Evolutionary conservation across 2,888 invertebrate genomes (phyloP).

Genomic region (Lordiphosa fenestrarum): DNA sequence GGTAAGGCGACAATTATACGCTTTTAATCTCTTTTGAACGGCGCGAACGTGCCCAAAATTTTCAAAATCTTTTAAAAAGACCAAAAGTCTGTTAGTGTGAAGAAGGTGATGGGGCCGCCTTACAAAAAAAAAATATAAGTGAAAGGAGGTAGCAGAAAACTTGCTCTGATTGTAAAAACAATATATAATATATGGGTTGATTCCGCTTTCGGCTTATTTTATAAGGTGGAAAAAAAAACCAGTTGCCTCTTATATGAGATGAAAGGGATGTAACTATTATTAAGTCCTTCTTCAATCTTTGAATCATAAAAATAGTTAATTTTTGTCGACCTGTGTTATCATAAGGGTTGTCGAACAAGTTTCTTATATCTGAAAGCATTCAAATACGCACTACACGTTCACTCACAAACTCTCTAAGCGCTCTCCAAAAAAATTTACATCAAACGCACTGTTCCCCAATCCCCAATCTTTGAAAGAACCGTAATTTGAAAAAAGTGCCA

Average conservation of each 20-base stretch:
- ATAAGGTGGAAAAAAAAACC: neutral
- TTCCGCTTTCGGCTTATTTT: constrained; percentile 1
- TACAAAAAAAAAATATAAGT: constrained; percentile 6
- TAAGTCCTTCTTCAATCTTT: too few species aligned
- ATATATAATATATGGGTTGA: constrained; percentile 1
- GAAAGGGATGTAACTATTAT: neutral
- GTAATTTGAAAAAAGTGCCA: too few species aligned
- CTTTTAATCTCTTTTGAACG: constrained; percentile 75
- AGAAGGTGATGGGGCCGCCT: constrained; percentile 16
- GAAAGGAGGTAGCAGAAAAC: constrained; percentile 1
- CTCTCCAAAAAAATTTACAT: too few species aligned
- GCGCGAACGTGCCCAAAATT: constrained; percentile 74
- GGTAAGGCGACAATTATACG: constrained; percentile 75
- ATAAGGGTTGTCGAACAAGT: too few species aligned
- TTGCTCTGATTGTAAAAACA: neutral
- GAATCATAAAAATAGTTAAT: too few species aligned
- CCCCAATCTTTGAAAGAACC: too few species aligned
- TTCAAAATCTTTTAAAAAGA: constrained; percentile 59
- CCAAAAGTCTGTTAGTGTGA: constrained; percentile 19
- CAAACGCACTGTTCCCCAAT: too few species aligned
- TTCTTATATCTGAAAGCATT: too few species aligned
- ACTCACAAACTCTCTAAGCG: too few species aligned
- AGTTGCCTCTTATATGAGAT: neutral
- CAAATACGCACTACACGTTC: too few species aligned
- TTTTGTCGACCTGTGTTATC: too few species aligned